Percentiles rank a stretch among this genome's conserved stretches.
Conservation (phyloP, 2,888 invertebrate genomes). For the Serrognathus titanus region DNA sequence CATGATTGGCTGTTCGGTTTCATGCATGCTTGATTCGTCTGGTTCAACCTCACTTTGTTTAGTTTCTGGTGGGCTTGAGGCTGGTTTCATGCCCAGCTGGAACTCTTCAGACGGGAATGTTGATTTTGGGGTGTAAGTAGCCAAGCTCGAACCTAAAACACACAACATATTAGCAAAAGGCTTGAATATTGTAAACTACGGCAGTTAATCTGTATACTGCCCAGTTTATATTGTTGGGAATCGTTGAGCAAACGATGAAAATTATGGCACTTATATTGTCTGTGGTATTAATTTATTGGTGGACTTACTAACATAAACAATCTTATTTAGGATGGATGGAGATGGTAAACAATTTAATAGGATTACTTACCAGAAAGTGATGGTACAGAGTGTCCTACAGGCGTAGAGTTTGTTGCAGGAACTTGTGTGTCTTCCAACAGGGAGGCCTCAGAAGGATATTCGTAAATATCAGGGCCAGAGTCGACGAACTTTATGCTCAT, state of each 20-base stretch:
- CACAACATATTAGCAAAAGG: background rate
- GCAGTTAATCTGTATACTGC: too few species aligned
- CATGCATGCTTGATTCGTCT: conserved; percentile 27
- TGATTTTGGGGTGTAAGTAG: conserved; percentile 82
- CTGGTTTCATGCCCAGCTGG: conserved; percentile 71
- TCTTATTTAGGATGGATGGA: too few species aligned
- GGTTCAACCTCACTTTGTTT: conserved; percentile 22
- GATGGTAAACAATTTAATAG: background rate
- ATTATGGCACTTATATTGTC: too few species aligned
- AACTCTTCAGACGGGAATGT: conserved; percentile 63
- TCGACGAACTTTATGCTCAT: conserved; percentile 88
- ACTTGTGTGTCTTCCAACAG: conserved; percentile 59
- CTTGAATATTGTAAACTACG: background rate
- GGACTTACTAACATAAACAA: too few species aligned
- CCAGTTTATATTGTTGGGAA: too few species aligned
- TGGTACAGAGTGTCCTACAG: conserved; percentile 40
- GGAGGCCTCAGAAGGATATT: conserved; percentile 90
- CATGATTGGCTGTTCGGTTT: conserved; percentile 38
- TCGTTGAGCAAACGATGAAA: too few species aligned
- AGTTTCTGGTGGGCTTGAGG: conserved; percentile 11
- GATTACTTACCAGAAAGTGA: conserved; percentile 36
- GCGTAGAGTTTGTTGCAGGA: conserved; percentile 18
- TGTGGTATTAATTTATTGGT: too few species aligned
- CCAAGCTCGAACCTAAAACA: conserved; percentile 60
- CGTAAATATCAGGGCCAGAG: conserved; percentile 80